Conservation (phyloP, 2,797 vertebrate species). For the Telmatherina bonti region DNA sequence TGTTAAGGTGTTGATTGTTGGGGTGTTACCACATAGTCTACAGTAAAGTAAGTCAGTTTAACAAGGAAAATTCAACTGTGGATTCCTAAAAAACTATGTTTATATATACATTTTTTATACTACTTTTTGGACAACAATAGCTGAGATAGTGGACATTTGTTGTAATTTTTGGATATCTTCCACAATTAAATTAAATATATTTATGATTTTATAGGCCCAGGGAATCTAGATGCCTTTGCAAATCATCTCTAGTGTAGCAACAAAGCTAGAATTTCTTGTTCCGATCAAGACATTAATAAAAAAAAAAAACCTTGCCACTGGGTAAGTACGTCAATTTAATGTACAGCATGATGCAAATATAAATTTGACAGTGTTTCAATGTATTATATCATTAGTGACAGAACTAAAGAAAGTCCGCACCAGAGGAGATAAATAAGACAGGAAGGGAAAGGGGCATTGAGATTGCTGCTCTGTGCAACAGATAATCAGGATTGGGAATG, state of each 20-base stretch:
- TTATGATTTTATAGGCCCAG: too few species aligned
- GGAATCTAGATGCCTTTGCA: too few species aligned
- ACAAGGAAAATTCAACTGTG: not conserved
- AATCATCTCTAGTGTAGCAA: not conserved
- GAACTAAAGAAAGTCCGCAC: slow-evolving; percentile 29
- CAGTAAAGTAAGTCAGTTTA: not conserved
- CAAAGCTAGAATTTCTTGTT: not conserved
- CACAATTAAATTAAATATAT: too few species aligned
- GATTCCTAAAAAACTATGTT: not conserved
- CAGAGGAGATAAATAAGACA: slow-evolving; percentile 32
- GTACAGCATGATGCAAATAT: not conserved
- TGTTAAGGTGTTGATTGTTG: slow-evolving; percentile 1
- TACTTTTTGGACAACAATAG: too few species aligned
- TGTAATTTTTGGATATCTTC: too few species aligned
- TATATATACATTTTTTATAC: too few species aligned
- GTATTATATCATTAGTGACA: slow-evolving; percentile 5
- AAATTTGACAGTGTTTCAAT: not conserved
- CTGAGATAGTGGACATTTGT: too few species aligned
- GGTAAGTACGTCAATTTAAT: not conserved
- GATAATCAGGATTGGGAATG: slow-evolving; percentile 80
- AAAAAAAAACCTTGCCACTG: not conserved
- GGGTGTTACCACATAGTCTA: slow-evolving; percentile 1
- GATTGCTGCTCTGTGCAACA: slow-evolving; percentile 62
- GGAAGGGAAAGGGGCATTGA: slow-evolving; percentile 35
- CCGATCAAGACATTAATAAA: too few species aligned